phyloP scores from a whole-genome alignment of 2,797 vertebrate genomes.

The Delichon dasypus region DNA sequence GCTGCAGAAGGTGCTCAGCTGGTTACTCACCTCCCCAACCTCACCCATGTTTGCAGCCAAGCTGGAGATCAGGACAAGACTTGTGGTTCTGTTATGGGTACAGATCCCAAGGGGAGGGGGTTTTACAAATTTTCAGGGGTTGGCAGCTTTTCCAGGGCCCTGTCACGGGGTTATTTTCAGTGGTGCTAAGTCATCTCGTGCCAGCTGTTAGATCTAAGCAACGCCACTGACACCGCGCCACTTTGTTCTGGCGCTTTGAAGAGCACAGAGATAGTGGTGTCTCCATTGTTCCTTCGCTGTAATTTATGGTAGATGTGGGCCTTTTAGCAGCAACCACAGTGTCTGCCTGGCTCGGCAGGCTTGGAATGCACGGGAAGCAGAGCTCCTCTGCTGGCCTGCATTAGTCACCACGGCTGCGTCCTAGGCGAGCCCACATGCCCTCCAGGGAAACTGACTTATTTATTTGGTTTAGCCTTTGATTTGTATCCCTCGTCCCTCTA shows the following conservation, averaged over 20 bases:
- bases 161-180: not conserved
- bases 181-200: conserved; percentile 17
- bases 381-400: not conserved
- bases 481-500: not conserved
- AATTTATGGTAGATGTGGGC: not conserved
- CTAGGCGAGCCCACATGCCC: not conserved
- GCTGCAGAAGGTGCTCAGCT: not conserved
- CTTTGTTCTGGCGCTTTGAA: not conserved
- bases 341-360: not conserved
- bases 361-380: not conserved
- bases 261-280: not conserved
- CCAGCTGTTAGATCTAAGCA: not conserved
- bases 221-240: not conserved
- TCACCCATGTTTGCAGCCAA: not conserved
- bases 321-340: not conserved
- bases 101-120: not conserved
- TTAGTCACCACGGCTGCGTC: not conserved
- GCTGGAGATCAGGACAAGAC: not conserved
- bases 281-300: not conserved
- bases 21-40: not conserved
- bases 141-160: not conserved
- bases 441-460: not conserved
- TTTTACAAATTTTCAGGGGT: not conserved
- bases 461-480: conserved; percentile 49
- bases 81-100: not conserved